Evolutionary conservation across 2,888 invertebrate genomes (phyloP).

Genomic region (Tetranychus truncatus): DNA sequence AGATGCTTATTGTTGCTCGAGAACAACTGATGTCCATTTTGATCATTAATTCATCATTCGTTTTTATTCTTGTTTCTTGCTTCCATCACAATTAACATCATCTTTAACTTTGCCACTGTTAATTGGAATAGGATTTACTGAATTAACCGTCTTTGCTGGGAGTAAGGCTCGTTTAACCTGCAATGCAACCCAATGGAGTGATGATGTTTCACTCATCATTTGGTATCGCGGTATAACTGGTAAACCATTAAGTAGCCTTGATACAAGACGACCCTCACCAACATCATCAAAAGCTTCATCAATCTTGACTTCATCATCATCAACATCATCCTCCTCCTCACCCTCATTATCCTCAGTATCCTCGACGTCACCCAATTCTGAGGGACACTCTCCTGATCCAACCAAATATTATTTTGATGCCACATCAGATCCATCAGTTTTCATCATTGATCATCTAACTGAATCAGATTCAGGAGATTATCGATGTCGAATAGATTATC

Average conservation of each 20-base stretch:
- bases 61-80: no score
- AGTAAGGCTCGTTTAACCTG: slow-evolving; percentile 25
- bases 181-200: slow-evolving; percentile 23
- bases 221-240: slow-evolving; percentile 25
- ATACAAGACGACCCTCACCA: slow-evolving; percentile 19
- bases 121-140: slow-evolving; percentile 16
- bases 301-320: not conserved
- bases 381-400: not conserved
- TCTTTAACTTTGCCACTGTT: no score
- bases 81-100: no score
- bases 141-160: slow-evolving; percentile 23
- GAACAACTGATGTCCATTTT: no score
- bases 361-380: not conserved
- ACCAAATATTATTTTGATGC: slow-evolving; percentile 24
- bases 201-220: slow-evolving; percentile 25
- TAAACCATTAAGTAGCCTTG: slow-evolving; percentile 24
- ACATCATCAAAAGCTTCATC: slow-evolving; percentile 12
- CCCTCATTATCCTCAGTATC: not conserved
- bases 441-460: slow-evolving; percentile 55
- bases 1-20: no score
- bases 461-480: slow-evolving; percentile 72
- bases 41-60: no score
- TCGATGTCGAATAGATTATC: slow-evolving; percentile 72
- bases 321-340: not conserved
- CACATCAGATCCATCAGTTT: slow-evolving; percentile 29